These are phyloP conservation scores for Griposia aprilina DNA, from an alignment of 2,888 invertebrate genomes.

Conservation along the genomic window DNA sequence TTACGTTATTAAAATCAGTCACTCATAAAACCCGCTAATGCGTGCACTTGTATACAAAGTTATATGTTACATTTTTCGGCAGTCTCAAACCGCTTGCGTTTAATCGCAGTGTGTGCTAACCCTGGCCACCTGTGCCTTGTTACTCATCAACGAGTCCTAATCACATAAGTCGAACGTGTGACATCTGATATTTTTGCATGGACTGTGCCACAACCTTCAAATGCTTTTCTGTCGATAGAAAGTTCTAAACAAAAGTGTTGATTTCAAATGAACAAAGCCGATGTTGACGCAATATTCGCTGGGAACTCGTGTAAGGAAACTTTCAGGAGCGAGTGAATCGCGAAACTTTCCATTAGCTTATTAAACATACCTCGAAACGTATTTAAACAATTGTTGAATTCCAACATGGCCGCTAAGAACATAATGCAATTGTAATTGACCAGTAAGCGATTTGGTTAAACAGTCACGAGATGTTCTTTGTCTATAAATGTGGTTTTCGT, in stretches of 20 bases:
- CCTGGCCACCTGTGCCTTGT: neutral
- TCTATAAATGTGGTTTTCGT: neutral
- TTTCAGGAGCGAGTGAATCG: constrained; percentile 54
- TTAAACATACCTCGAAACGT: constrained; percentile 5
- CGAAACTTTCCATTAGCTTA: constrained; percentile 53
- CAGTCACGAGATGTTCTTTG: neutral
- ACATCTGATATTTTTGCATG: constrained; percentile 56
- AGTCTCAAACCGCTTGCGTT: no score
- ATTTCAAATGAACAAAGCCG: constrained; percentile 72
- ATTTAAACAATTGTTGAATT: constrained; percentile 9
- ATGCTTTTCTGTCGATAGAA: constrained; percentile 69
- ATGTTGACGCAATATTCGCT: constrained; percentile 71
- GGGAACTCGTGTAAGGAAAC: constrained; percentile 69
- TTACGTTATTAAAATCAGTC: no score
- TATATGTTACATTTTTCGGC: no score
- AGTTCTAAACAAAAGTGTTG: constrained; percentile 73
- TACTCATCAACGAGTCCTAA: neutral
- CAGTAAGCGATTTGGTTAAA: neutral
- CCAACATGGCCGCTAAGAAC: constrained; percentile 18
- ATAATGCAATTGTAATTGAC: constrained; percentile 44
- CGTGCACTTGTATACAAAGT: no score
- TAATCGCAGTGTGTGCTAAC: no score
- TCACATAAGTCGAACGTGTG: neutral
- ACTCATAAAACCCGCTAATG: no score
- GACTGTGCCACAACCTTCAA: constrained; percentile 69